Evolutionary conservation across 2,888 invertebrate genomes (phyloP).

Genomic region (Argynnis bischoffii): DNA sequence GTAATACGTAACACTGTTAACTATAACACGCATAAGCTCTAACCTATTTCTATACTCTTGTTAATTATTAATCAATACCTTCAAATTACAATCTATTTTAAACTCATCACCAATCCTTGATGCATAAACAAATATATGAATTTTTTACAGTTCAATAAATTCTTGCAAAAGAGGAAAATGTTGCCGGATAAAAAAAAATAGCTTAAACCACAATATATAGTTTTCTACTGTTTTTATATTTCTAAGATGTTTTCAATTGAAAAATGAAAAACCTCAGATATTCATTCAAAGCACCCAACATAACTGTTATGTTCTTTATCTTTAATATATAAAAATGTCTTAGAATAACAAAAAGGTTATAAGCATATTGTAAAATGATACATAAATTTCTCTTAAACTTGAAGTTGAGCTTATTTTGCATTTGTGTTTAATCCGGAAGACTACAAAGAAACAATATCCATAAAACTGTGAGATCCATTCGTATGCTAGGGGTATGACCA

Average conservation of each 20-base stretch:
- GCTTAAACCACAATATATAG: not conserved
- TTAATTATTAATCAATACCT: slow-evolving; percentile 8
- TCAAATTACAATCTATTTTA: not conserved
- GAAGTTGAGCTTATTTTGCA: not conserved
- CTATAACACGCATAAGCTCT: not conserved
- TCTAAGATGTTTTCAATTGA: no score
- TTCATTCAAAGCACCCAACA: no score
- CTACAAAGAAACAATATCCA: slow-evolving; percentile 63
- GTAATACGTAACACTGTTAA: not conserved
- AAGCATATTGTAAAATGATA: no score
- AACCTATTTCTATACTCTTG: not conserved
- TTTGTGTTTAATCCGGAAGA: slow-evolving; percentile 16
- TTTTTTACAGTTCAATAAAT: not conserved
- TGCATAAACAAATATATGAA: not conserved
- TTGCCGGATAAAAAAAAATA: not conserved
- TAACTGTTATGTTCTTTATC: no score
- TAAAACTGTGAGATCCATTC: slow-evolving; percentile 64
- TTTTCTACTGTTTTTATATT: no score
- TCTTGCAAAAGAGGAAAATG: not conserved
- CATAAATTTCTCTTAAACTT: no score
- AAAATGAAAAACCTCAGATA: no score
- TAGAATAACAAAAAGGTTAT: no score
- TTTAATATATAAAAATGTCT: no score
- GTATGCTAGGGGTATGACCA: slow-evolving; percentile 53
- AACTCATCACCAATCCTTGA: slow-evolving; percentile 14